phyloP scores from a whole-genome alignment of 2,797 vertebrate species.

The Apogon hyalosoma region DNA sequence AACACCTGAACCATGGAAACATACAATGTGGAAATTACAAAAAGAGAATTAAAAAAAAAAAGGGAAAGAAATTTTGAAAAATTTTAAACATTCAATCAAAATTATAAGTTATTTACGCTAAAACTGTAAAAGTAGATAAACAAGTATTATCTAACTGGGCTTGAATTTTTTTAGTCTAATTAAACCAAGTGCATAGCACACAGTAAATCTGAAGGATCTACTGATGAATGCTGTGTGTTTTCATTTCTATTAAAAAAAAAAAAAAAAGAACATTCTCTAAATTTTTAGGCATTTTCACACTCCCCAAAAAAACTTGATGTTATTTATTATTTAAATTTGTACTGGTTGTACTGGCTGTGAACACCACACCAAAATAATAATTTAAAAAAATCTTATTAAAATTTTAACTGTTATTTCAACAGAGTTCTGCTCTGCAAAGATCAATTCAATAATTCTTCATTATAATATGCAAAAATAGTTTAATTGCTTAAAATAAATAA shows the following conservation, averaged over 20 bases:
- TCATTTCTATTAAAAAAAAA: not conserved
- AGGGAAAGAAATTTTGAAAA: not conserved
- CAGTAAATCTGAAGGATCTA: not conserved
- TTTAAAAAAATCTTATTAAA: not conserved
- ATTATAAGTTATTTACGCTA: not conserved
- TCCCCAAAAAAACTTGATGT: not conserved
- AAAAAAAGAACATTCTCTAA: not conserved
- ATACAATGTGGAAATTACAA: not conserved
- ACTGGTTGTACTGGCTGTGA: not conserved
- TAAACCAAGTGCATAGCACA: not conserved
- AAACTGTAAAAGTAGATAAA: not conserved
- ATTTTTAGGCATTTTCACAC: conserved; percentile 5
- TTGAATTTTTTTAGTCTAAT: not conserved
- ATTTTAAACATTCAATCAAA: not conserved
- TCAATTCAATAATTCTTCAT: not conserved
- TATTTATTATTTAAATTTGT: not conserved
- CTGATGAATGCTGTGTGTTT: not conserved
- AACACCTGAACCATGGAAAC: conserved; percentile 17
- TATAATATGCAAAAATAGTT: not conserved
- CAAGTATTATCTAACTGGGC: not conserved
- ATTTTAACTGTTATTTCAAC: too few species aligned
- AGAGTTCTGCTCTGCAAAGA: not conserved
- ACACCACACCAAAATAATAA: too few species aligned
- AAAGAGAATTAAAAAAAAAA: not conserved
- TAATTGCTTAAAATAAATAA: conserved; percentile 8